Percentiles rank a stretch among this genome's conserved stretches.
These are phyloP conservation scores for Zoanthus sansibaricus DNA, from an alignment of 92 coral and sea anemone species.

Conservation along the genomic window DNA sequence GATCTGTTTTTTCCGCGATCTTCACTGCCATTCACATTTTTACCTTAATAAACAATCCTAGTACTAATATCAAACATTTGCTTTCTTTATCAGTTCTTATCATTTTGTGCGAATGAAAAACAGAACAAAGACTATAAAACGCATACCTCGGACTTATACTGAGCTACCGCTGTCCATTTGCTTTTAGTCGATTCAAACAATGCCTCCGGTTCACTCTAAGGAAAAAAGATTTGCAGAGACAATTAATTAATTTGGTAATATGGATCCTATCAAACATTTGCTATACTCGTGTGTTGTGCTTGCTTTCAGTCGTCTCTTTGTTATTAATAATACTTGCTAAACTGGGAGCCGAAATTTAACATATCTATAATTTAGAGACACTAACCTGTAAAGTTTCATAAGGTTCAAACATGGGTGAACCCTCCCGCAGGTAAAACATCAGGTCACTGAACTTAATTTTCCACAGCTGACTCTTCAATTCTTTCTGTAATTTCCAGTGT, in stretches of 20 bases:
- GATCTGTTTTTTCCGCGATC: no score
- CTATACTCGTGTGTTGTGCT: not conserved
- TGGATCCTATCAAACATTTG: not conserved
- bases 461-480: conserved; percentile 9
- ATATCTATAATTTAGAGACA: no score
- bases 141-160: not conserved
- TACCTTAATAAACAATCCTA: no score
- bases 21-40: no score
- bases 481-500: not conserved
- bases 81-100: no score
- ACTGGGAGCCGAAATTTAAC: no score
- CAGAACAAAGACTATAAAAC: not conserved
- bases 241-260: not conserved
- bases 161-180: conserved; percentile 9
- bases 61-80: no score
- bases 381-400: not conserved
- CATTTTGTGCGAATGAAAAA: not conserved
- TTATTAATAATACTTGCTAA: no score
- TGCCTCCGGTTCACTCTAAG: not conserved
- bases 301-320: not conserved
- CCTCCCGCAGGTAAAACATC: not conserved
- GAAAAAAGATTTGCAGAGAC: not conserved
- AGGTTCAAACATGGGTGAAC: not conserved
- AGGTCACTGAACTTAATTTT: not conserved
- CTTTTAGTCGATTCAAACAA: not conserved